Evolutionary conservation across 2,888 invertebrate species (phyloP), one percentile per base, ranked within the genome.

Genomic region (Hemistola chrysoprasaria): DNA sequence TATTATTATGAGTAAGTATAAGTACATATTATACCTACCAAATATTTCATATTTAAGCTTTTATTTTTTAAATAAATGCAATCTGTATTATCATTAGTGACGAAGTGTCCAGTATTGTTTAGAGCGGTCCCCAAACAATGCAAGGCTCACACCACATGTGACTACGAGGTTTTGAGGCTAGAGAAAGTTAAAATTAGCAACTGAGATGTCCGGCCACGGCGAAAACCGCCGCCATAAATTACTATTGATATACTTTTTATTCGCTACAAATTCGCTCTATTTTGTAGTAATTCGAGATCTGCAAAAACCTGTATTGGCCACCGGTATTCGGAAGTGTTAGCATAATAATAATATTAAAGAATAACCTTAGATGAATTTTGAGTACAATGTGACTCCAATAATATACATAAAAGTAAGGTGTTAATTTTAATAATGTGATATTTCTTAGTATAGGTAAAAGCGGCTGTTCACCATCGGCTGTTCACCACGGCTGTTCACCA

Each of bases 161-260:
- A 54, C 68, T 90, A 78, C 75, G 83, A 78, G 86, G 87, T 88
- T 85, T 77, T 71, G 83, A 82, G 88, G 86, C 82, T 86, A 86
- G 85, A 88, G 86, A 88, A 88, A 88, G 87, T 84, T 72, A 76
- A 79, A 76, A 78, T 80, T 78, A 69, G 73, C 76, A 73, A 74
- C 63, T 61, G 59, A 78, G 67, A 76, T 71, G 71, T 74, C 73
- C 71, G 74, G 72, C 59, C 66, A 62, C 56, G 44, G 60, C 62
- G 56, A 65, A 64, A 65, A 63, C 58, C 50, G 40, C 44, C 35
- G 63, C 57, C 52, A 54, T 53, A 59, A 65, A 65, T 63, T 65
- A 59, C 57, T 53, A 56, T 53, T 40, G 50, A 54, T 41, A 43
- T 23, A 49, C 37, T 43, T 38, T 27, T 44, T 34, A 45, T 4